Percentiles rank a stretch among this genome's conserved stretches.
These are phyloP conservation scores for Napeogenes sylphis DNA, from an alignment of 2,888 invertebrate genomes.

Conservation along the genomic window DNA sequence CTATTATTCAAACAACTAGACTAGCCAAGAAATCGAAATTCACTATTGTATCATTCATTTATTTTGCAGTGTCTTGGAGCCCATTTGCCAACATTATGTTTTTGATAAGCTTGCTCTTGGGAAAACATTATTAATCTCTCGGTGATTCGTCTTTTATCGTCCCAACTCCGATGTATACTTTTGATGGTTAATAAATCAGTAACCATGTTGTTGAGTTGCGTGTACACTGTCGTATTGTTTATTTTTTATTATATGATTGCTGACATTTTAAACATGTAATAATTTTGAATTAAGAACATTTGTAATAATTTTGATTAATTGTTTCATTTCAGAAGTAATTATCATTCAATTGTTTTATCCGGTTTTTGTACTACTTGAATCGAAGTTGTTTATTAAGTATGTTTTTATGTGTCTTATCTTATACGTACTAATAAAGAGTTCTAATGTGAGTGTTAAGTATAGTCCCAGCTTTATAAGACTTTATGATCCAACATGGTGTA, in stretches of 20 bases:
- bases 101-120: conserved; percentile 49
- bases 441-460: too few relatives aligned
- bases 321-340: too few relatives aligned
- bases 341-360: too few relatives aligned
- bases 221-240: conserved; percentile 15
- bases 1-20: conserved; percentile 17
- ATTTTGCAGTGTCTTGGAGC: conserved; percentile 43
- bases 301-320: too few relatives aligned
- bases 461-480: too few relatives aligned
- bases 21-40: conserved; percentile 24
- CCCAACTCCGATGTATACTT: conserved; percentile 55
- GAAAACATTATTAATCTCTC: conserved; percentile 62
- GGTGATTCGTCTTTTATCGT: conserved; percentile 68
- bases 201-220: conserved; percentile 33
- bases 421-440: too few relatives aligned
- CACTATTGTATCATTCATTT: conserved; percentile 38
- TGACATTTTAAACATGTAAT: not conserved
- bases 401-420: too few relatives aligned
- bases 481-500: too few relatives aligned
- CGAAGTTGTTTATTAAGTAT: too few relatives aligned
- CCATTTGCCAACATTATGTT: conserved; percentile 65
- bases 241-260: conserved; percentile 9
- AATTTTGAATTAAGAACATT: too few relatives aligned
- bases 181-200: conserved; percentile 57
- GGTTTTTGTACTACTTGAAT: too few relatives aligned